phyloP scores from a whole-genome alignment of 2,888 invertebrate species.

The Rhamnusium bicolor region DNA sequence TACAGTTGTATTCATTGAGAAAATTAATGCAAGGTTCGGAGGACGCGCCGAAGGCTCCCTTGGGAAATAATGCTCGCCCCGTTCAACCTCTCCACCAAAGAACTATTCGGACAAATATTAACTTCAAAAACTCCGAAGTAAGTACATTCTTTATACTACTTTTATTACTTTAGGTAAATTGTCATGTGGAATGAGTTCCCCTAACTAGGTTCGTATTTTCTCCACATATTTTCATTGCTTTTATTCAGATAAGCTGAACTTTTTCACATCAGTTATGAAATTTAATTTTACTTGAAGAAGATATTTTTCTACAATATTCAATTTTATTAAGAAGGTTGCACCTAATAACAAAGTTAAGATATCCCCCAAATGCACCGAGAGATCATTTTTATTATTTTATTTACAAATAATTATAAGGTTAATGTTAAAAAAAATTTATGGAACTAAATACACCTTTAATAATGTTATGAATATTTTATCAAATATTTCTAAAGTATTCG shows the following conservation, averaged over 20 bases:
- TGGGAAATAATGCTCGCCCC: constrained; percentile 97
- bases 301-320: constrained; percentile 4
- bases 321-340: not conserved
- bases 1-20: constrained; percentile 88
- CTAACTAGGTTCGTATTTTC: constrained; percentile 36
- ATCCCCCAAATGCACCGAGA: too few relatives aligned
- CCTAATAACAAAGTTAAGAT: too few relatives aligned
- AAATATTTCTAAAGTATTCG: too few relatives aligned
- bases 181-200: constrained; percentile 36
- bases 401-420: too few relatives aligned
- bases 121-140: constrained; percentile 82
- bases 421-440: too few relatives aligned
- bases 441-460: too few relatives aligned
- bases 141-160: constrained; percentile 49
- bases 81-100: constrained; percentile 92
- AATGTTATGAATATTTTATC: too few relatives aligned
- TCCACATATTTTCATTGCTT: constrained; percentile 42
- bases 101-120: constrained; percentile 96
- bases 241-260: constrained; percentile 41
- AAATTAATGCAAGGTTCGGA: constrained; percentile 92
- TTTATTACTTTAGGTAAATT: constrained; percentile 44
- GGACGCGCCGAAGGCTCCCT: constrained; percentile 88
- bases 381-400: too few relatives aligned
- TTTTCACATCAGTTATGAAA: constrained; percentile 23
- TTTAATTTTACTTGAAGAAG: constrained; percentile 10